Evolutionary conservation across 2,888 invertebrate species (phyloP).

Genomic region (Tribolium freemani): DNA sequence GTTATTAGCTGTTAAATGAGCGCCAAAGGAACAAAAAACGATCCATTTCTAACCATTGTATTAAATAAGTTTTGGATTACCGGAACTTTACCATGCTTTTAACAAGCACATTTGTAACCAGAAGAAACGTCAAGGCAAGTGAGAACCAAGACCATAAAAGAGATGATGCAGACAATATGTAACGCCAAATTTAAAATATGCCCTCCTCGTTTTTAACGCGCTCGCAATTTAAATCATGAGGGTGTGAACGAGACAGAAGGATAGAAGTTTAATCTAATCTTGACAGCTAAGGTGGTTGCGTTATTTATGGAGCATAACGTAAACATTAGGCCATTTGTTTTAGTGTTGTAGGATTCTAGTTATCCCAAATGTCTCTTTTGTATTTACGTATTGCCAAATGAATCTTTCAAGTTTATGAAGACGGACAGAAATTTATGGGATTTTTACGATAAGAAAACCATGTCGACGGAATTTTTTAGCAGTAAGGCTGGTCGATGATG

Average conservation of each 20-base stretch:
- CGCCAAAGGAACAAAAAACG: background rate
- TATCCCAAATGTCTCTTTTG: constrained; percentile 19
- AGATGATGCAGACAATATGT: constrained; percentile 51
- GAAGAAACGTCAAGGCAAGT: constrained; percentile 44
- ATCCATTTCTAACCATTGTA: background rate
- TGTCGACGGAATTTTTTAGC: constrained; percentile 48
- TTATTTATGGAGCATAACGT: constrained; percentile 46
- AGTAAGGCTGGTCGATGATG: constrained; percentile 18
- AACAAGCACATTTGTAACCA: constrained; percentile 16
- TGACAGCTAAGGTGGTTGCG: constrained; percentile 45
- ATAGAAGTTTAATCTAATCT: constrained; percentile 46
- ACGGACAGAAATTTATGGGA: constrained; percentile 53
- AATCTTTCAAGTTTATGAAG: constrained; percentile 48
- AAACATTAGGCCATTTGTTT: constrained; percentile 42
- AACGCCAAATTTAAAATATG: constrained; percentile 52
- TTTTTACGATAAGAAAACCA: constrained; percentile 53
- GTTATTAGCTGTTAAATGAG: background rate
- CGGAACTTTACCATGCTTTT: background rate
- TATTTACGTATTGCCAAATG: constrained; percentile 1
- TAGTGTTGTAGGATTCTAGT: constrained; percentile 34
- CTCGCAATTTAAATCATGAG: constrained; percentile 33
- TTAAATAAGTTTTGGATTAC: background rate
- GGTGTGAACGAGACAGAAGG: constrained; percentile 37
- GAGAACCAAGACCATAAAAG: constrained; percentile 52
- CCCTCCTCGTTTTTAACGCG: constrained; percentile 38